These are phyloP conservation scores for Spodoptera frugiperda DNA, from an alignment of 1,140 invertebrate genomes.

Conservation along the genomic window DNA sequence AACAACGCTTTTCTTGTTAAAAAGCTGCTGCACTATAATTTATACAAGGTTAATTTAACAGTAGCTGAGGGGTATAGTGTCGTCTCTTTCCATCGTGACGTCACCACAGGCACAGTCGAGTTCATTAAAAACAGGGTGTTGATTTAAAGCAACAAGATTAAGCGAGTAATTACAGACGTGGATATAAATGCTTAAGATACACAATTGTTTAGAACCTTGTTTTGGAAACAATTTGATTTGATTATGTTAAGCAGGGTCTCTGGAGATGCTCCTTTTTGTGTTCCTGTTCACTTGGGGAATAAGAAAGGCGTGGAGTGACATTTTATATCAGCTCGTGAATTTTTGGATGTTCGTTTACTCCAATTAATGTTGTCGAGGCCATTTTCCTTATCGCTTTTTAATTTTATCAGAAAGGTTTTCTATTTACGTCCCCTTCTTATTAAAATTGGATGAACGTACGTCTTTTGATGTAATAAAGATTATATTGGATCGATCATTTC, in stretches of 20 bases:
- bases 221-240: slow-evolving; percentile 26
- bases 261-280: neutral
- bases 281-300: neutral
- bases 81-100: slow-evolving; percentile 5
- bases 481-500: too few relatives aligned
- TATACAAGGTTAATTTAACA: slow-evolving; percentile 7
- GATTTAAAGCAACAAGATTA: slow-evolving; percentile 51
- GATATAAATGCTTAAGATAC: slow-evolving; percentile 34
- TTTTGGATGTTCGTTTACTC: neutral
- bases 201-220: slow-evolving; percentile 5
- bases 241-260: slow-evolving; percentile 23
- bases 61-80: neutral
- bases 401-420: too few relatives aligned
- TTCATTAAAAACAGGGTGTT: slow-evolving; percentile 51
- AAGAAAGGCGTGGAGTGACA: neutral
- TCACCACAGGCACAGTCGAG: slow-evolving; percentile 19
- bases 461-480: too few relatives aligned
- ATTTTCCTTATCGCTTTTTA: too few relatives aligned
- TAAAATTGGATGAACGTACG: too few relatives aligned
- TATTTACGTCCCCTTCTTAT: too few relatives aligned
- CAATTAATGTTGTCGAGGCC: too few relatives aligned
- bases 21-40: slow-evolving; percentile 10
- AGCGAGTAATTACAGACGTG: slow-evolving; percentile 44
- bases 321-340: neutral
- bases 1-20: slow-evolving; percentile 25